Conservation (phyloP, 2,888 invertebrate species). For the Thecophora atra region DNA sequence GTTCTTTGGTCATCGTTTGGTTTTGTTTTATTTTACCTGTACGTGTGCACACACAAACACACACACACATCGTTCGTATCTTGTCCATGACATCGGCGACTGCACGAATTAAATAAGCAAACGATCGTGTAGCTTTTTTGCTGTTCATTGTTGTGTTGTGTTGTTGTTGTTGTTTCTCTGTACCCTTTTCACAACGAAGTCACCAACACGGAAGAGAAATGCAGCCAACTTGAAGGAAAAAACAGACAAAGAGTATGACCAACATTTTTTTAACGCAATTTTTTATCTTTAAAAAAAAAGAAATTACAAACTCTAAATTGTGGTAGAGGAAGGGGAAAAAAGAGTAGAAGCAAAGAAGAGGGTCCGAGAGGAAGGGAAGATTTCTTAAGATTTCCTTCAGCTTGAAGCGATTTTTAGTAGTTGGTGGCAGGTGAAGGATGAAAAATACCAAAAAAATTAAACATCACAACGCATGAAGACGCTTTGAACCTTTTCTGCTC, state of each 20-base stretch:
- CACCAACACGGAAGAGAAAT: constrained; percentile 32
- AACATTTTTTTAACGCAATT: neutral
- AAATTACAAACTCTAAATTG: no score
- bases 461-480: no score
- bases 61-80: no score
- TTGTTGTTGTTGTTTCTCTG: neutral
- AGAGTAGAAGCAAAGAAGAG: neutral
- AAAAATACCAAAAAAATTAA: no score
- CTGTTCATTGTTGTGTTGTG: constrained; percentile 24
- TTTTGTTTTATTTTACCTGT: neutral
- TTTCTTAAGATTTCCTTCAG: no score
- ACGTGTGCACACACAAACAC: no score
- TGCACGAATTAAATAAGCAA: constrained; percentile 24
- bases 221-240: constrained; percentile 12
- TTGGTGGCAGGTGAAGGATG: no score
- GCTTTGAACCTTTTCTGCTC: no score
- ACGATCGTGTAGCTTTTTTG: constrained; percentile 24
- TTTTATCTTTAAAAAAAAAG: neutral
- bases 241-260: no score
- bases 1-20: constrained; percentile 27
- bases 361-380: neutral
- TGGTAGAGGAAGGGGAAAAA: no score
- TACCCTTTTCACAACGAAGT: neutral
- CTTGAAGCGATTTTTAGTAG: no score
- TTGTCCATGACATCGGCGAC: constrained; percentile 39